Evolutionary conservation across 2,888 invertebrate genomes (phyloP).

Genomic region (Drosophila infuscata): DNA sequence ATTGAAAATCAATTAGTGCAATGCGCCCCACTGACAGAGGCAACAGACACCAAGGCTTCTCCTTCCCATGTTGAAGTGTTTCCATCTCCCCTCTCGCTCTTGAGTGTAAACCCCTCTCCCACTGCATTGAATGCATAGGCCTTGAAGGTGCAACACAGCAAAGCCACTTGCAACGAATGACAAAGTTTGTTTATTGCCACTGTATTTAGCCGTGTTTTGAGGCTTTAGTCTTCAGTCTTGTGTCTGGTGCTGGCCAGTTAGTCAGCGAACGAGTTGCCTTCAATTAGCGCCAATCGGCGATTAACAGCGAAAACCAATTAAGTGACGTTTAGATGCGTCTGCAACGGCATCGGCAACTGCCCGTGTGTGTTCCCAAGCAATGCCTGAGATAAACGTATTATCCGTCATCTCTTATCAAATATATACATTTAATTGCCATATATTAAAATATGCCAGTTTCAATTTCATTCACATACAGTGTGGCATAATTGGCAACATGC

Average conservation of each 20-base stretch:
- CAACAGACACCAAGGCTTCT: slow-evolving; percentile 20
- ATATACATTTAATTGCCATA: slow-evolving; percentile 54
- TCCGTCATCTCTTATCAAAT: slow-evolving; percentile 60
- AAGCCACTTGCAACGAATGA: slow-evolving; percentile 40
- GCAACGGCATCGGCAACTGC: slow-evolving; percentile 23
- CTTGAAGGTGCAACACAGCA: slow-evolving; percentile 36
- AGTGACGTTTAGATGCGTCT: slow-evolving; percentile 56
- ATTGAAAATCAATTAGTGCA: slow-evolving; percentile 69
- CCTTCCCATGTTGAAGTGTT: slow-evolving; percentile 3
- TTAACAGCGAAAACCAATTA: slow-evolving; percentile 78
- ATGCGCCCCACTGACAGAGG: slow-evolving; percentile 12
- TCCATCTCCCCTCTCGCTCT: slow-evolving; percentile 4
- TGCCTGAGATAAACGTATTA: slow-evolving; percentile 24
- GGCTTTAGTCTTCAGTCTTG: slow-evolving; percentile 33
- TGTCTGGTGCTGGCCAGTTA: slow-evolving; percentile 35
- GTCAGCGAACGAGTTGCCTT: slow-evolving; percentile 69
- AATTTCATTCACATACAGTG: slow-evolving; percentile 1
- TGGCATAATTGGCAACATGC: slow-evolving; percentile 51
- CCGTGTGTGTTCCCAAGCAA: slow-evolving; percentile 18
- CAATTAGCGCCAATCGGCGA: slow-evolving; percentile 77
- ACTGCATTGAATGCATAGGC: slow-evolving; percentile 35
- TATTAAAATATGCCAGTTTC: slow-evolving; percentile 40
- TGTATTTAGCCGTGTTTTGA: slow-evolving; percentile 34
- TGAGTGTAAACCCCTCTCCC: background rate
- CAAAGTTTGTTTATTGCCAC: slow-evolving; percentile 46